Conservation (phyloP, 92 coral and sea anemone genomes). For the Porites cylindrica region DNA sequence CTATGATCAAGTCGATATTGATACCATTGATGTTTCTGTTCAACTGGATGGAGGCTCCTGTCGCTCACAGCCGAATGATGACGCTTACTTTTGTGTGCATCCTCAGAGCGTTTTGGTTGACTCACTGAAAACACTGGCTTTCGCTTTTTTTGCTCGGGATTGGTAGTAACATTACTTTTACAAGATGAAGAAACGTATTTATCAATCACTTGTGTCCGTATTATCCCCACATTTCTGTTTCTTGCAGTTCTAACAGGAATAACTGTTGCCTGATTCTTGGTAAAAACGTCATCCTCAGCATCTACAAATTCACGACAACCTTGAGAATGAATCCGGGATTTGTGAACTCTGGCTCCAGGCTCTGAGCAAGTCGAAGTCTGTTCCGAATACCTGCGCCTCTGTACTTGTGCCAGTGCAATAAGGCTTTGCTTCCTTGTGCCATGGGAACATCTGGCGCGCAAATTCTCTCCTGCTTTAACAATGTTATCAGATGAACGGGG, state of each 20-base stretch:
- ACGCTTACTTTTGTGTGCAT: conserved; percentile 6
- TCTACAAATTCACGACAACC: not conserved
- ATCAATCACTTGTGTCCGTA: not conserved
- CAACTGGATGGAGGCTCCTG: conserved; percentile 5
- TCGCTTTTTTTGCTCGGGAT: not conserved
- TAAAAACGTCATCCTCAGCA: conserved; percentile 35
- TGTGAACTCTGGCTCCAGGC: not conserved
- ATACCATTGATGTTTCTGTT: conserved; percentile 17
- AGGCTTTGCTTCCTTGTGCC: conserved; percentile 15
- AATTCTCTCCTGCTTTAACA: not conserved
- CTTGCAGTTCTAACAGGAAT: not conserved
- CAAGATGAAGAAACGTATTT: not conserved
- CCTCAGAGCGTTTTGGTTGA: not conserved
- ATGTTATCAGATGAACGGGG: not conserved
- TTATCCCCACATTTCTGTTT: not conserved
- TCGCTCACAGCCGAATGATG: not conserved
- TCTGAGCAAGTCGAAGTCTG: not conserved
- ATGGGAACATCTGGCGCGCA: not conserved
- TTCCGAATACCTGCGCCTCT: conserved; percentile 29
- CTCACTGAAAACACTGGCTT: conserved; percentile 8
- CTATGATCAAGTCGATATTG: not conserved
- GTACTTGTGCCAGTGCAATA: conserved; percentile 15
- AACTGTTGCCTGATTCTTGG: conserved; percentile 21
- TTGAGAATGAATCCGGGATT: conserved; percentile 8
- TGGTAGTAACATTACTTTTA: not conserved